These are phyloP conservation scores for Tricholauxania praeusta DNA, from an alignment of 2,888 invertebrate genomes.

Conservation along the genomic window DNA sequence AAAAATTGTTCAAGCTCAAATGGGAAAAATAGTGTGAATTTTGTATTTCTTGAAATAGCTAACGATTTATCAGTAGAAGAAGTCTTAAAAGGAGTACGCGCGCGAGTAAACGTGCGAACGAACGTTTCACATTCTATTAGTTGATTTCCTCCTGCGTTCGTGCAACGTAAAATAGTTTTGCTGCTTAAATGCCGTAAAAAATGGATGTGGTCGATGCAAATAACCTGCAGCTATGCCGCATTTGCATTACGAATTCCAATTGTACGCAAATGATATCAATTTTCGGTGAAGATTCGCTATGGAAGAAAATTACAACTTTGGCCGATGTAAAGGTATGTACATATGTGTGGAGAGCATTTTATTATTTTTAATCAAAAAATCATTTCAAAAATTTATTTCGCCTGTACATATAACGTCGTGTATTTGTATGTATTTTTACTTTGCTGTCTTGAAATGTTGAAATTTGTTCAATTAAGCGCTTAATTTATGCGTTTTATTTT, in stretches of 20 bases:
- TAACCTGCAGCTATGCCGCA: constrained; percentile 64
- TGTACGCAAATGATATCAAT: constrained; percentile 66
- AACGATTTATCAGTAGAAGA: too few relatives aligned
- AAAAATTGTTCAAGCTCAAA: too few relatives aligned
- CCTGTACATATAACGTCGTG: not conserved
- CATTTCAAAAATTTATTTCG: not conserved
- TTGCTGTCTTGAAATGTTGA: constrained; percentile 19
- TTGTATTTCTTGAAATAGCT: too few relatives aligned
- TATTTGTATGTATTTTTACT: constrained; percentile 6
- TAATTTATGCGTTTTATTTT: constrained; percentile 44
- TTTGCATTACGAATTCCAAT: constrained; percentile 64
- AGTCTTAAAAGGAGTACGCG: too few relatives aligned
- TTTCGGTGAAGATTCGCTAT: constrained; percentile 66
- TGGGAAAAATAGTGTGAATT: too few relatives aligned
- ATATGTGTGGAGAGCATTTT: constrained; percentile 7
- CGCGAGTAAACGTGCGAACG: too few relatives aligned
- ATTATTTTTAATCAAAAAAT: not conserved
- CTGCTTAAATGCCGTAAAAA: constrained; percentile 32
- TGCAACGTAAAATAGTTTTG: too few relatives aligned
- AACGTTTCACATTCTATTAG: too few relatives aligned
- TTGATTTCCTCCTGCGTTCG: too few relatives aligned
- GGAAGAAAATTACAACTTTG: constrained; percentile 66
- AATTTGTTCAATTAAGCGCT: constrained; percentile 33
- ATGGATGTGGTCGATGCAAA: constrained; percentile 51
- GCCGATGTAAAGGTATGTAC: constrained; percentile 67